Conservation (phyloP, 2,113 vertebrate species). For the Bagarius yarrelli region DNA sequence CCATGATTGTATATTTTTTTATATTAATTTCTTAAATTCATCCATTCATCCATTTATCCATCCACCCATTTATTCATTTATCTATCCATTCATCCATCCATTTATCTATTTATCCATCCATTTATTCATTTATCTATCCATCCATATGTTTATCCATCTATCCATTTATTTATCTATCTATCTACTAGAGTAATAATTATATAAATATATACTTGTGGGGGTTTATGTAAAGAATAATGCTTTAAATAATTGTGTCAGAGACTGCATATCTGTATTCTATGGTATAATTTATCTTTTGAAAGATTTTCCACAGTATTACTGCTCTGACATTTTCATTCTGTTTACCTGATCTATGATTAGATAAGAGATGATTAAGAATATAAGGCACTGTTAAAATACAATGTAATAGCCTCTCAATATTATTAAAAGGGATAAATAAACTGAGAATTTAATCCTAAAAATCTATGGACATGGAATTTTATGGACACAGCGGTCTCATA, state of each 20-base stretch:
- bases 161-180: too few species aligned
- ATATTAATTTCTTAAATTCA: too few species aligned
- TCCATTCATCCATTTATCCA: too few species aligned
- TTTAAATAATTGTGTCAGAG: neutral
- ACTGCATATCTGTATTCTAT: neutral
- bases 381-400: neutral
- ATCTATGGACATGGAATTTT: too few species aligned
- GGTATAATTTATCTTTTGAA: neutral
- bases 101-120: too few species aligned
- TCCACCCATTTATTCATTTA: too few species aligned
- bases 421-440: conserved; percentile 15
- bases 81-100: too few species aligned
- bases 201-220: neutral
- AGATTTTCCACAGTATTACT: neutral
- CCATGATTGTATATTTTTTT: too few species aligned
- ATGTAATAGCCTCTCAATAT: neutral
- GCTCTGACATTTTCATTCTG: neutral
- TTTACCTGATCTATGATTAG: too few species aligned
- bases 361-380: neutral
- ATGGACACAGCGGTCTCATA: conserved; percentile 6
- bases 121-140: too few species aligned
- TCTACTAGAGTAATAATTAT: too few species aligned
- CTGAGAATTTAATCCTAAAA: conserved; percentile 27
- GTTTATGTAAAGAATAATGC: neutral
- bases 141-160: too few species aligned